A percentile compares a stretch with the other conserved stretches of the same genome.
Evolutionary conservation across 2,888 invertebrate species (phyloP).

Genomic region (Cheilosia urbana): DNA sequence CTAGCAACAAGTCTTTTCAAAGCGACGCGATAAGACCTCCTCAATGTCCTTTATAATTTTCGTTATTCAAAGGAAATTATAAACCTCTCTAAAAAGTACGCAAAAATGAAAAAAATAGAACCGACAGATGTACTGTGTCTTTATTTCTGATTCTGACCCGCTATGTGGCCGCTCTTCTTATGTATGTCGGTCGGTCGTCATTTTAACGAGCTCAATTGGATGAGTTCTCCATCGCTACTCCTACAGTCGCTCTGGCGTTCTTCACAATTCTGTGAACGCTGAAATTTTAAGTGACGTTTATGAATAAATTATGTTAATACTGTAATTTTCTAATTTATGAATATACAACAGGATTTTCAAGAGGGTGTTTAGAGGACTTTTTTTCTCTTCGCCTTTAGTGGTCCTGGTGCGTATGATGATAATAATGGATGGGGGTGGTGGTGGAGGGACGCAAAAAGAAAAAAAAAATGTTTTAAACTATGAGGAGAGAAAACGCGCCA

Average conservation of each 20-base stretch:
- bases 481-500: constrained; percentile 16
- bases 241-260: constrained; percentile 26
- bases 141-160: constrained; percentile 56
- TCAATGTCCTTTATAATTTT: constrained; percentile 36
- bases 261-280: constrained; percentile 55
- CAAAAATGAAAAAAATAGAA: background rate
- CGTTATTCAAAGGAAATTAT: background rate
- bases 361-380: constrained; percentile 58
- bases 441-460: constrained; percentile 6
- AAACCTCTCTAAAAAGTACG: constrained; percentile 1
- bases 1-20: constrained; percentile 41
- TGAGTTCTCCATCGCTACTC: constrained; percentile 13
- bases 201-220: constrained; percentile 24
- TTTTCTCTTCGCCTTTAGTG: constrained; percentile 54
- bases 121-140: background rate
- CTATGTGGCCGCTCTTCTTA: constrained; percentile 19
- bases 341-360: constrained; percentile 68
- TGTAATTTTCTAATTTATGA: constrained; percentile 78
- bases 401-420: constrained; percentile 40
- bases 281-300: constrained; percentile 81
- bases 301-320: constrained; percentile 84
- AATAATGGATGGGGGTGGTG: constrained; percentile 39
- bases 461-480: background rate
- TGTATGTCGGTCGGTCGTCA: background rate
- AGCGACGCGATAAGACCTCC: constrained; percentile 15